These are phyloP conservation scores for Eupithecia subumbrata DNA, from an alignment of 2,888 invertebrate genomes.

Conservation along the genomic window DNA sequence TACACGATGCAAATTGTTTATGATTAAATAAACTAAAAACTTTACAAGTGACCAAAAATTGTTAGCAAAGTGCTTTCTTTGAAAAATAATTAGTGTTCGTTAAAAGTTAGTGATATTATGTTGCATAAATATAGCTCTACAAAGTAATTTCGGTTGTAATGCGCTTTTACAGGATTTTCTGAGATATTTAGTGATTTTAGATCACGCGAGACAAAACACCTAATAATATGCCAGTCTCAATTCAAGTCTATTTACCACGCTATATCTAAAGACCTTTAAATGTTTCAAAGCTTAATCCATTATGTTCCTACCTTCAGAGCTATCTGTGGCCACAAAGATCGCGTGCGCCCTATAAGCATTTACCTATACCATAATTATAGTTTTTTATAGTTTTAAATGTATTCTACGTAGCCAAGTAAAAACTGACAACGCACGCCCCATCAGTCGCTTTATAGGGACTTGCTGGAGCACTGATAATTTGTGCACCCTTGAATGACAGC, in stretches of 20 bases:
- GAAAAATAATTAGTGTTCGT: not conserved
- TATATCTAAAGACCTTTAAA: not conserved
- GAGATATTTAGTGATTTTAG: not conserved
- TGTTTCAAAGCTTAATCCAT: not conserved
- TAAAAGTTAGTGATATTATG: not conserved
- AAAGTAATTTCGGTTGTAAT: not conserved
- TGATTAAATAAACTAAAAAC: no score
- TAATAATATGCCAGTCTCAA: not conserved
- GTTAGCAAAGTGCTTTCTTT: not conserved
- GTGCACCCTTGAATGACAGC: slow-evolving; percentile 51
- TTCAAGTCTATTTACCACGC: not conserved
- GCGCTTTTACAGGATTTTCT: not conserved
- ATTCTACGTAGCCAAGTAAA: slow-evolving; percentile 37
- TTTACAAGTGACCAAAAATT: not conserved
- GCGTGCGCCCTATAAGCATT: slow-evolving; percentile 34
- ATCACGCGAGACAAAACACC: not conserved
- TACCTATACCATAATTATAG: slow-evolving; percentile 31
- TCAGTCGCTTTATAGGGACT: slow-evolving; percentile 39
- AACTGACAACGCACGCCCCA: slow-evolving; percentile 44
- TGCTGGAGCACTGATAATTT: slow-evolving; percentile 44
- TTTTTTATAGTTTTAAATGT: slow-evolving; percentile 20
- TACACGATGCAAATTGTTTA: no score
- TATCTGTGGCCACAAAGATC: slow-evolving; percentile 18
- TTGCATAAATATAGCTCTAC: not conserved
- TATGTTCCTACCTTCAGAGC: not conserved